Conservation (phyloP, 2,113 vertebrate genomes). For the Platichthys flesus region DNA sequence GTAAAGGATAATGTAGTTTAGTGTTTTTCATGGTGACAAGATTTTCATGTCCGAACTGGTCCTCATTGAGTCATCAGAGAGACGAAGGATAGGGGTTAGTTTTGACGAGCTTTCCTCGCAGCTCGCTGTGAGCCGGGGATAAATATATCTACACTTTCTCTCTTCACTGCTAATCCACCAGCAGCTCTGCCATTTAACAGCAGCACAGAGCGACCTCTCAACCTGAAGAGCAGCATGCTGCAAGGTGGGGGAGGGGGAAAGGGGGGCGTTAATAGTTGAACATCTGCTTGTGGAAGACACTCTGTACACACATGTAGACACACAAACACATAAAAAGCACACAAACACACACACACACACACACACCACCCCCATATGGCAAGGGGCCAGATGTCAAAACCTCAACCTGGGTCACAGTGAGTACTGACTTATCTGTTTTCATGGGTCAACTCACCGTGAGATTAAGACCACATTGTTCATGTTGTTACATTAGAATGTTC, state of each 20-base stretch:
- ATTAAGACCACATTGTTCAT: slow-evolving; percentile 70
- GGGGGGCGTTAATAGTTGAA: slow-evolving; percentile 45
- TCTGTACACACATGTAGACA: slow-evolving; percentile 19
- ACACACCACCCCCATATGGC: slow-evolving; percentile 69
- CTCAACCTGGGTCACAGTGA: slow-evolving; percentile 20
- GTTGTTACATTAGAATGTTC: slow-evolving; percentile 22
- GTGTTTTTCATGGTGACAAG: background rate
- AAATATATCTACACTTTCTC: slow-evolving; percentile 61
- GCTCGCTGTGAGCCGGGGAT: slow-evolving; percentile 65
- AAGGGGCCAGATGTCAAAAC: slow-evolving; percentile 69
- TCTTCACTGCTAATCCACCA: slow-evolving; percentile 69
- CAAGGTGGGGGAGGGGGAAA: background rate
- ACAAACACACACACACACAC: slow-evolving; percentile 1
- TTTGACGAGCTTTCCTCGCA: slow-evolving; percentile 55
- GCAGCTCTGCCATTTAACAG: slow-evolving; percentile 71
- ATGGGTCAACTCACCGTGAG: slow-evolving; percentile 53
- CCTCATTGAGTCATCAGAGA: slow-evolving; percentile 12
- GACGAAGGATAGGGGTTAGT: slow-evolving; percentile 51
- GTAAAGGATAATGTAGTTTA: no score
- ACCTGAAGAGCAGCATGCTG: slow-evolving; percentile 58
- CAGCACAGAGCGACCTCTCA: slow-evolving; percentile 59
- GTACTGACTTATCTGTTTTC: slow-evolving; percentile 77
- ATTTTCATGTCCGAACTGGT: background rate
- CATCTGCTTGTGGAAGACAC: slow-evolving; percentile 82
- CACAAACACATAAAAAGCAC: background rate